Evolutionary conservation across 2,888 invertebrate species (phyloP), one percentile per base, ranked within the genome.

Genomic region (Thymelicus sylvestris): DNA sequence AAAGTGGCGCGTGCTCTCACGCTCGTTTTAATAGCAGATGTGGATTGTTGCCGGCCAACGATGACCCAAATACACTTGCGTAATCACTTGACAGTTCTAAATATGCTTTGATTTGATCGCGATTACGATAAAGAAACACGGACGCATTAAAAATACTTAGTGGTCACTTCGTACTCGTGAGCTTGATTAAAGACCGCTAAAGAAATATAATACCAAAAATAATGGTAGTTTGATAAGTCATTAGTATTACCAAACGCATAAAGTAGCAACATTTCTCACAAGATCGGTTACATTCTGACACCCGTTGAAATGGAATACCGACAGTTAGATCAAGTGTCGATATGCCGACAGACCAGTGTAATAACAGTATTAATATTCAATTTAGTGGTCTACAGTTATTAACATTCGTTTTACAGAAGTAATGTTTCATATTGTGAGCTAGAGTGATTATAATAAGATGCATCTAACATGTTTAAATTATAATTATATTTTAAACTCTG

Each of bases 21-120:
- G 90, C 86, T 90, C 83, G 82, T 83, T 86, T 84, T 86, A 88
- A 84, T 85, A 79, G 80, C 79, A 79, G 76, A 77, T 78, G 77
- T 74, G 75, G 77, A 76, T 74, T 78, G 75, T 77, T 76, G 71
- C 70, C 74, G 70, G 67, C 73, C 71, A 65, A 65, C 39, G 48
- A 6, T 19, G 74, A 74, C 73, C 72, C 74, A 75, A 77, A 76
- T 75, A 73, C 74, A 61, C 72, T 80, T 78, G 74, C 77, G 79
- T 72, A 81, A 81, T 76, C 73, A 72, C 71, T 73, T 71, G 68
- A 65, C 72, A 72, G 63, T 63, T 75, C 72, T 68, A 74, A 76
- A 76, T 76, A 67, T 67, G 68, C 73, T 63, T 71, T 70, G 69
- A 75, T 74, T 70, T 73, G 66, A 72, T 78, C 66, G 70, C 66